A percentile compares a stretch with the other conserved stretches of the same genome.
These are phyloP conservation scores for Hormaphis cornu DNA, from an alignment of 1,140 invertebrate species.

Conservation along the genomic window DNA sequence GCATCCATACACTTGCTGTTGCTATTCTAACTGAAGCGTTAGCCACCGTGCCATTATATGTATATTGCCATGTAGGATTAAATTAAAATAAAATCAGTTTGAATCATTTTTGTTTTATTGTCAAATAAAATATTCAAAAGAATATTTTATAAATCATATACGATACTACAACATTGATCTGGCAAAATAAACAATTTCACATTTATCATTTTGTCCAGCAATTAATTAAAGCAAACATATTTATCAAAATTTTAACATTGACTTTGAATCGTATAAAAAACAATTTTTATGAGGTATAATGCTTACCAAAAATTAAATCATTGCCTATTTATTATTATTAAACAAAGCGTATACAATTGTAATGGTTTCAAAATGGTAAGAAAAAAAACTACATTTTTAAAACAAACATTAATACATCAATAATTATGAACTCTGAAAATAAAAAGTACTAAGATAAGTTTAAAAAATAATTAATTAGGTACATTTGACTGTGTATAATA, in stretches of 20 bases:
- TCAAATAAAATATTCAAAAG: not conserved
- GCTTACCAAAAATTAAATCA: conserved; percentile 19
- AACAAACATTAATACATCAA: conserved; percentile 2
- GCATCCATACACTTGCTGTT: too few relatives aligned
- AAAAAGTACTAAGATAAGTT: not conserved
- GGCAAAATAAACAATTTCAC: not conserved
- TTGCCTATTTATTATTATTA: conserved; percentile 17
- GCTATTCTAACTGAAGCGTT: too few relatives aligned
- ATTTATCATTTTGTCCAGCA: not conserved
- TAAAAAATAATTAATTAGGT: not conserved
- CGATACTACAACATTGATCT: too few relatives aligned
- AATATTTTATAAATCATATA: not conserved
- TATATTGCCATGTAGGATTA: too few relatives aligned
- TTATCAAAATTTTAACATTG: not conserved
- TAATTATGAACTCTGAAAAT: not conserved
- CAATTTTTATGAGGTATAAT: conserved; percentile 21
- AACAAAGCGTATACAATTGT: not conserved
- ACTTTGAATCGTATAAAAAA: not conserved
- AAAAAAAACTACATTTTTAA: conserved; percentile 5
- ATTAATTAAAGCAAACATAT: not conserved
- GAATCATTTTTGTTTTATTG: conserved; percentile 4
- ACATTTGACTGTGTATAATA: too few relatives aligned
- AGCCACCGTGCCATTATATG: too few relatives aligned
- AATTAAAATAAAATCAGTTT: too few relatives aligned
- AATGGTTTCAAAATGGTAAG: not conserved